These are phyloP conservation scores for Nomada goodeniana DNA, from an alignment of 2,888 invertebrate species.

Conservation along the genomic window DNA sequence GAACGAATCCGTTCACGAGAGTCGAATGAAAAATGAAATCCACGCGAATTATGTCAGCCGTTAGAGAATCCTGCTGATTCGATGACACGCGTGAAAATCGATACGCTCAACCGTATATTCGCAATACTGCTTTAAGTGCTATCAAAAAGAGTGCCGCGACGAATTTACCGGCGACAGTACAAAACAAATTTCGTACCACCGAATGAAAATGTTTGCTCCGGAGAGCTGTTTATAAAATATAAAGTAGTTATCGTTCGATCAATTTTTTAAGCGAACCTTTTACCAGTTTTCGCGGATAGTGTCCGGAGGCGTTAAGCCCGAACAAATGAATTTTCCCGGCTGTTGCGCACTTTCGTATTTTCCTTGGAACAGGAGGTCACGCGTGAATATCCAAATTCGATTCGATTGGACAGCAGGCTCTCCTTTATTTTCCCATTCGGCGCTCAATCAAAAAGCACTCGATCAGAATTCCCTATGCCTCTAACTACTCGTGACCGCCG, in stretches of 20 bases:
- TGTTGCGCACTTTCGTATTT: slow-evolving; percentile 10
- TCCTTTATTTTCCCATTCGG: slow-evolving; percentile 45
- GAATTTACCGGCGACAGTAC: no score
- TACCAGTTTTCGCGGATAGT: neutral
- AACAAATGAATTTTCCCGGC: slow-evolving; percentile 4
- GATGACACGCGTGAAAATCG: no score
- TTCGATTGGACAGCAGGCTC: slow-evolving; percentile 36
- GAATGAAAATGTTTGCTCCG: no score
- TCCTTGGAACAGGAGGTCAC: slow-evolving; percentile 22
- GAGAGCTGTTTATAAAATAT: neutral
- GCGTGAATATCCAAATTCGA: slow-evolving; percentile 53
- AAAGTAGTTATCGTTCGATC: neutral
- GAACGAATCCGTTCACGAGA: no score
- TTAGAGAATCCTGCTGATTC: no score
- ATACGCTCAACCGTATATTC: no score
- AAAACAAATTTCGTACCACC: no score
- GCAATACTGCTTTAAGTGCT: no score
- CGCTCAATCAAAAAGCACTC: slow-evolving; percentile 58
- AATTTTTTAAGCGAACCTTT: neutral
- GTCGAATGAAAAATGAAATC: no score
- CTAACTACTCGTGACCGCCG: slow-evolving; percentile 39
- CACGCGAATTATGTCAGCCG: no score
- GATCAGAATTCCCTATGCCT: slow-evolving; percentile 52
- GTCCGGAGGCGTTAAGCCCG: slow-evolving; percentile 15
- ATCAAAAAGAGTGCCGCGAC: no score